Evolutionary conservation across 2,113 vertebrate species (phyloP), one percentile per base, ranked within the genome.

Genomic region (Colistium nudipinnis): DNA sequence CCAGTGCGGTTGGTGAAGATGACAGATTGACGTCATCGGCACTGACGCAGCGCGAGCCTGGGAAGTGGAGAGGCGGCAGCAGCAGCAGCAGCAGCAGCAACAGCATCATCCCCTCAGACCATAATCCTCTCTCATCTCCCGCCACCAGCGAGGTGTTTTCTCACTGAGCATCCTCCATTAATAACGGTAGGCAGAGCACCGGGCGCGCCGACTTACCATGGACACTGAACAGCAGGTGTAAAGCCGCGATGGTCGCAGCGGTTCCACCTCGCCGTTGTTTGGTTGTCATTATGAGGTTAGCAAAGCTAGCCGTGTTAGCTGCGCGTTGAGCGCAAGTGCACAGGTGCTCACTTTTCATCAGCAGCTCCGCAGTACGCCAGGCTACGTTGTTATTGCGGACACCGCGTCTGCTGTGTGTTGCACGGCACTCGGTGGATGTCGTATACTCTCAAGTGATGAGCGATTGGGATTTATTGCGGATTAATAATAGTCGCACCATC

Each of bases 11-110:
- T 85, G 76, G 86, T 80, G 66, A 30, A 12, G 66, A 68, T 73
- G 89, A 79, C 76, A 81, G 60, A 78, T 53, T 92, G 92, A 94
- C 92, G 93, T 93, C 92, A 94, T 80, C 81, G 72, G 33, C 31
- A 79, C 82, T 88, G 89, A 91, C 89, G 87, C 89, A 90, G 88
- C 66, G 80, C 64, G 64, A 80, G 74, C 44, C n/a, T n/a, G n/a
- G n/a, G n/a, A n/a, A 27, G 70, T 64, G 56, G 53, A 6, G 43
- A 3, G 45, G 45, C 45, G 20, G 45, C 20, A 47, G 44, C 44
- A 80, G 75, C 45, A 30, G 71, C 65, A 54, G 67, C 64, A 71
- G 62, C 84, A 78, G 49, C 77, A 81, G 64, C 76, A 69, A 64
- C 82, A 86, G 52, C 88, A 86, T 62, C 82, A 81, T 82, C 85